Conservation (phyloP, 2,888 invertebrate species). For the Hemaris fuciformis region DNA sequence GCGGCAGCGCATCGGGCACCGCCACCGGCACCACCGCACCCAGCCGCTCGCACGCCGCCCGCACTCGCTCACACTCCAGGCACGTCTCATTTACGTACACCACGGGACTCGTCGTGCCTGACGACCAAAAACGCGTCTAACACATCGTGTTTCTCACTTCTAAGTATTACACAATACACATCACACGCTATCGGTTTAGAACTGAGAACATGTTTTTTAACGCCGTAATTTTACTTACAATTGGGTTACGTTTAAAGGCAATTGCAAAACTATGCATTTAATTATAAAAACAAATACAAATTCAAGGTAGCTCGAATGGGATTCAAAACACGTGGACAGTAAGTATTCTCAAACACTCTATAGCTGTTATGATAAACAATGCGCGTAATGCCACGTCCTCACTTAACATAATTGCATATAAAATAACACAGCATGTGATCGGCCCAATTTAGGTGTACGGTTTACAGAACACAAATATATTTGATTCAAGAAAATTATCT, state of each 20-base stretch:
- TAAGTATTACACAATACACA: not conserved
- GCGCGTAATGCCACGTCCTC: not conserved
- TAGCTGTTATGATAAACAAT: not conserved
- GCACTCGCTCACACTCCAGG: constrained; percentile 75
- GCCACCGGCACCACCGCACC: constrained; percentile 70
- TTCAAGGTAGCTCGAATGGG: no score
- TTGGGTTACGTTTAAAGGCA: not conserved
- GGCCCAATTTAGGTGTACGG: not conserved
- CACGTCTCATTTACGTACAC: constrained; percentile 75
- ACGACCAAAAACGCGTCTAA: constrained; percentile 22
- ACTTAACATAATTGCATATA: not conserved
- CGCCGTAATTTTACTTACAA: not conserved
- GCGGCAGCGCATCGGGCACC: constrained; percentile 60
- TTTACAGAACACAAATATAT: no score
- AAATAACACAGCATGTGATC: not conserved
- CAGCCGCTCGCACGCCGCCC: constrained; percentile 74
- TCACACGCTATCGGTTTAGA: not conserved
- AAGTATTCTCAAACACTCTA: not conserved
- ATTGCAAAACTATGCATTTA: not conserved
- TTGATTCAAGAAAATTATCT: no score
- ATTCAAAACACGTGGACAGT: not conserved
- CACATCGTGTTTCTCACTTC: not conserved
- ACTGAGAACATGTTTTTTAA: not conserved
- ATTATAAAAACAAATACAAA: not conserved
- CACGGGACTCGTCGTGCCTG: constrained; percentile 68